Percentiles rank a stretch among this genome's conserved stretches.
Evolutionary conservation across 2,797 vertebrate species (phyloP).

Genomic region (Heteromormyrus szaboi): DNA sequence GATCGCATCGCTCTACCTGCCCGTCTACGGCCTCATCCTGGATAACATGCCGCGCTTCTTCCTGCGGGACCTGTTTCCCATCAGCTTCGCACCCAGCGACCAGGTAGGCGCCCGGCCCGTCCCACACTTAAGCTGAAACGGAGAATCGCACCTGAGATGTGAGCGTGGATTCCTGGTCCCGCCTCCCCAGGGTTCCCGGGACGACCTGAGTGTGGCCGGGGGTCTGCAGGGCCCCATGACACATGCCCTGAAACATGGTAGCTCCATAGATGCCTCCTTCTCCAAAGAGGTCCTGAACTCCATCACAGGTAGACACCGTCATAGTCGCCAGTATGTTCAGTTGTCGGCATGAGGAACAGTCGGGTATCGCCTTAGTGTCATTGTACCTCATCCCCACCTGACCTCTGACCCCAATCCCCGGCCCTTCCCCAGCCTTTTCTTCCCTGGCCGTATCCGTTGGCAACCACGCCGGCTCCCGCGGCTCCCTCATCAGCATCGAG

Average conservation of each 20-base stretch:
- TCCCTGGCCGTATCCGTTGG: conserved; percentile 89
- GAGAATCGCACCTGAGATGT: neutral
- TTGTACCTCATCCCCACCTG: neutral
- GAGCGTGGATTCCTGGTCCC: neutral
- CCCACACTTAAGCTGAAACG: neutral
- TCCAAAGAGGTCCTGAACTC: conserved; percentile 98
- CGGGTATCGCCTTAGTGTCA: neutral
- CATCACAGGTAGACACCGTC: conserved; percentile 79
- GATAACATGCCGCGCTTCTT: conserved; percentile 98
- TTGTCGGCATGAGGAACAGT: neutral
- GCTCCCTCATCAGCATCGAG: conserved; percentile 92
- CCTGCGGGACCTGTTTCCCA: conserved; percentile 88
- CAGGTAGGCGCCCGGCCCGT: conserved; percentile 65
- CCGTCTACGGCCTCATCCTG: conserved; percentile 91
- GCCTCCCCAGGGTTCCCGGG: conserved; percentile 77
- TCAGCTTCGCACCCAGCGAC: conserved; percentile 82
- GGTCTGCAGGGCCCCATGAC: conserved; percentile 65
- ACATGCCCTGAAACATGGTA: conserved; percentile 76
- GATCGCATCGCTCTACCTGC: conserved; percentile 90
- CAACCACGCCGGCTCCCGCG: conserved; percentile 91
- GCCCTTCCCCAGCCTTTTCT: conserved; percentile 80
- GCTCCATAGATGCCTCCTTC: conserved; percentile 90
- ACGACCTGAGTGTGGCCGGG: conserved; percentile 82
- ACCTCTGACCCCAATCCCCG: conserved; percentile 14
- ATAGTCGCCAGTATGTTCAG: neutral